Percentiles rank a stretch among this genome's conserved stretches.
phyloP scores from a whole-genome alignment of 1,140 invertebrate genomes.

The Diuraphis noxia region DNA sequence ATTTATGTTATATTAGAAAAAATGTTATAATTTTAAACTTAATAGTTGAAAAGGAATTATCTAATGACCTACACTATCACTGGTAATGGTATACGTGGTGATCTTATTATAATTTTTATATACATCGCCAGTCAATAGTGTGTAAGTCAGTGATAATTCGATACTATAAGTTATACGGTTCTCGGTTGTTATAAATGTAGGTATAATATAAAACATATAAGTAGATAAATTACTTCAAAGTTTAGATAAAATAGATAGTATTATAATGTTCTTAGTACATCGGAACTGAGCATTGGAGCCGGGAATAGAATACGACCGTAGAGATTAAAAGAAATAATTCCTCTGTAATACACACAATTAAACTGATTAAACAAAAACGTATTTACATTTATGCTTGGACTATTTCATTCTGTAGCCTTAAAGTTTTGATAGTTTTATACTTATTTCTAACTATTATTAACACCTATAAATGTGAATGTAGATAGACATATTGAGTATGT shows the following conservation, averaged over 20 bases:
- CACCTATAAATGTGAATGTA: neutral
- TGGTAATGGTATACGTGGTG: neutral
- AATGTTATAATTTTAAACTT: neutral
- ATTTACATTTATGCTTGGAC: neutral
- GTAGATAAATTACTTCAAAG: neutral
- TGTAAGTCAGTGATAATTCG: neutral
- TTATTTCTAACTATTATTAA: neutral
- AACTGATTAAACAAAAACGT: neutral
- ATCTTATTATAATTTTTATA: neutral
- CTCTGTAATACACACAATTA: neutral
- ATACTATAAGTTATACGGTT: neutral
- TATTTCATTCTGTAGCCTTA: too few relatives aligned
- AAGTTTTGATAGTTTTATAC: too few relatives aligned
- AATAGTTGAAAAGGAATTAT: neutral
- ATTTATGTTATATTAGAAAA: neutral
- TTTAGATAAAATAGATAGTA: neutral
- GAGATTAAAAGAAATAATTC: neutral
- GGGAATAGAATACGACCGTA: neutral
- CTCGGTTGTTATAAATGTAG: too few relatives aligned
- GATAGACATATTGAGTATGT: neutral
- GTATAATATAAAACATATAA: neutral
- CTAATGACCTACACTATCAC: neutral
- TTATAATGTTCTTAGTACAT: neutral
- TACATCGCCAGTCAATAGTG: neutral
- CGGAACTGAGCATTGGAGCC: neutral